Evolutionary conservation across 2,113 vertebrate species (phyloP).

Genomic region (Cochlearius cochlearius): DNA sequence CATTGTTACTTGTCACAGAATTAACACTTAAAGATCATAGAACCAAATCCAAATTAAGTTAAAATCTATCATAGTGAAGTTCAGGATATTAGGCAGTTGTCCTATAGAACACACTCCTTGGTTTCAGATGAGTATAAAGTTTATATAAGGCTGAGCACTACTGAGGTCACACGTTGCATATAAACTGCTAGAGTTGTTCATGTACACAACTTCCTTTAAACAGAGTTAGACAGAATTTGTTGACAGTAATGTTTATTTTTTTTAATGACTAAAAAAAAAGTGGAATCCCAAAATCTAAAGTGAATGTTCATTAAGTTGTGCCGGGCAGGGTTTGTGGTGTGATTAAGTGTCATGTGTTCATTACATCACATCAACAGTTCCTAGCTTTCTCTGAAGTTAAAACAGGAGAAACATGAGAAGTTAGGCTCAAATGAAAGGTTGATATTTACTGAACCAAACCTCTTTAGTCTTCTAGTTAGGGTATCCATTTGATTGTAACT

Average conservation of each 20-base stretch:
- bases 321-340: not conserved
- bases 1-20: not conserved
- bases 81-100: not conserved
- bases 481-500: not conserved
- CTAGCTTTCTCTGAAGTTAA: not conserved
- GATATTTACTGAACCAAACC: not conserved
- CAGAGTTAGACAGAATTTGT: not conserved
- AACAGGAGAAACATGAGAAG: not conserved
- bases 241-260: not conserved
- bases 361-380: not conserved
- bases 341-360: not conserved
- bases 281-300: not conserved
- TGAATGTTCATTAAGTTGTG: not conserved
- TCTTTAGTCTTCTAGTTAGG: not conserved
- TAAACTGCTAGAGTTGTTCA: not conserved
- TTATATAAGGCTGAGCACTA: not conserved
- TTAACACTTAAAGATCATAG: not conserved
- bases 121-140: not conserved
- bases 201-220: not conserved
- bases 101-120: not conserved
- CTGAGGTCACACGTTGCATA: not conserved
- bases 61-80: not conserved
- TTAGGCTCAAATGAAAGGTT: not conserved
- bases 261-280: not conserved
- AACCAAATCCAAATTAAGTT: not conserved